Percentiles rank a stretch among this genome's conserved stretches.
These are phyloP conservation scores for Neoniphon sammara DNA, from an alignment of 2,797 vertebrate species.

Conservation along the genomic window DNA sequence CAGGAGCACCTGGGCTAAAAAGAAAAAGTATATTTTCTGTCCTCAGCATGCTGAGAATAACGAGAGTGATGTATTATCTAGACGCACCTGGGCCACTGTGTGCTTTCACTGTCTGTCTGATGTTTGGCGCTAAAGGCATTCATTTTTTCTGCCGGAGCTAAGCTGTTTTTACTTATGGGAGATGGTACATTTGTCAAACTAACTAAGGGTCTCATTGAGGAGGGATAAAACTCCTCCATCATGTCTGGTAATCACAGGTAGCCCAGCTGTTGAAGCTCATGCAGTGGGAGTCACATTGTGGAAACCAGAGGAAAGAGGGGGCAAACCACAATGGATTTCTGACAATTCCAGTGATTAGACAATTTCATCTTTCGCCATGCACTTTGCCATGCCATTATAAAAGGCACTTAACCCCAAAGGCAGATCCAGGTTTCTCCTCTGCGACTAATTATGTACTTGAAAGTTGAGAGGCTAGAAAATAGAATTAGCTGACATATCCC, in stretches of 20 bases:
- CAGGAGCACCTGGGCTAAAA: conserved; percentile 18
- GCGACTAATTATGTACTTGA: conserved; percentile 57
- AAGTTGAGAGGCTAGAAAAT: conserved; percentile 38
- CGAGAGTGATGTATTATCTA: conserved; percentile 43
- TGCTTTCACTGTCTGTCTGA: conserved; percentile 3
- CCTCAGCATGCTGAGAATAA: conserved; percentile 31
- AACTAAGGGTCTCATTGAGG: conserved; percentile 17
- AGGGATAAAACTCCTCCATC: not conserved
- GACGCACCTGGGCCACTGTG: conserved; percentile 23
- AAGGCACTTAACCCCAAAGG: conserved; percentile 27
- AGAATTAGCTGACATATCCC: conserved; percentile 50
- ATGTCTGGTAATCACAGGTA: conserved; percentile 11
- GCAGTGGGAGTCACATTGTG: conserved; percentile 3
- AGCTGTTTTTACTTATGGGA: conserved; percentile 32
- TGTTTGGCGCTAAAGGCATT: conserved; percentile 22
- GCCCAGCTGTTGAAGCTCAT: conserved; percentile 25
- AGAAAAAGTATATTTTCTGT: conserved; percentile 6
- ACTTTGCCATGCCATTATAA: conserved; percentile 50
- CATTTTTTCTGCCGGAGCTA: not conserved
- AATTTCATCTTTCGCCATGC: conserved; percentile 57
- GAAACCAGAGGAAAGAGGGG: conserved; percentile 25
- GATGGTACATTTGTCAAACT: conserved; percentile 28
- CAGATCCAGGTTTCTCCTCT: conserved; percentile 31
- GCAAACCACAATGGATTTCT: conserved; percentile 22
- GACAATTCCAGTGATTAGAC: not conserved